phyloP scores from a whole-genome alignment of 2,888 invertebrate genomes.

The Allacma fusca region DNA sequence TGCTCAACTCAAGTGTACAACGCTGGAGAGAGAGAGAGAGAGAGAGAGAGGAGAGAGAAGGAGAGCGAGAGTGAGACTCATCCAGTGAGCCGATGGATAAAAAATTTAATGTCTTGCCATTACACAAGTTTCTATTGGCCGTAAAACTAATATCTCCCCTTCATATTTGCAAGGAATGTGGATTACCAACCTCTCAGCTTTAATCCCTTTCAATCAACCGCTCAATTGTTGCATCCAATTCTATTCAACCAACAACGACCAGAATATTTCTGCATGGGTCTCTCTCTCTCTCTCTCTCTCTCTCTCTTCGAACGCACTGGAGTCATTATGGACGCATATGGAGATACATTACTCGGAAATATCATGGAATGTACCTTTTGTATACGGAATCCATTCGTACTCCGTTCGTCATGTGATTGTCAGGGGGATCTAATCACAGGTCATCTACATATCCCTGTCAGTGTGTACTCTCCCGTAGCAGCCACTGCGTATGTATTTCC shows the following conservation, averaged over 20 bases:
- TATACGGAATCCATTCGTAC: not conserved
- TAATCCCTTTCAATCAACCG: conserved; percentile 43
- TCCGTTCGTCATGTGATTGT: not conserved
- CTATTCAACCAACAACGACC: conserved; percentile 18
- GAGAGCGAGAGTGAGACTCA: conserved; percentile 9
- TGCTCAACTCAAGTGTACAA: too few species aligned
- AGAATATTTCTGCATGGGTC: not conserved
- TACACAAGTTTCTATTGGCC: conserved; percentile 45
- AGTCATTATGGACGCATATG: conserved; percentile 5
- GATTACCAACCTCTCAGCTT: conserved; percentile 40
- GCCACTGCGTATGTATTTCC: not conserved
- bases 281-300: too few species aligned
- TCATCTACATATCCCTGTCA: too few species aligned
- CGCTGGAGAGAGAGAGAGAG: not conserved
- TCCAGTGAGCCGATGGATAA: conserved; percentile 35
- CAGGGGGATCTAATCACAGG: not conserved
- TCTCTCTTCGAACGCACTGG: not conserved
- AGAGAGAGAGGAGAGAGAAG: not conserved
- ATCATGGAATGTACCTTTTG: conserved; percentile 8
- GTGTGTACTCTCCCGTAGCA: too few species aligned
- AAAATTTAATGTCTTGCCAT: conserved; percentile 46
- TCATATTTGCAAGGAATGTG: conserved; percentile 46
- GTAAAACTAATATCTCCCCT: conserved; percentile 40
- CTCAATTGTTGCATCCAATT: conserved; percentile 43
- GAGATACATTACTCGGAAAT: conserved; percentile 15